Evolutionary conservation across 1,140 invertebrate species (phyloP), one percentile per base, ranked within the genome.

Genomic region (Acromyrmex echinatior): DNA sequence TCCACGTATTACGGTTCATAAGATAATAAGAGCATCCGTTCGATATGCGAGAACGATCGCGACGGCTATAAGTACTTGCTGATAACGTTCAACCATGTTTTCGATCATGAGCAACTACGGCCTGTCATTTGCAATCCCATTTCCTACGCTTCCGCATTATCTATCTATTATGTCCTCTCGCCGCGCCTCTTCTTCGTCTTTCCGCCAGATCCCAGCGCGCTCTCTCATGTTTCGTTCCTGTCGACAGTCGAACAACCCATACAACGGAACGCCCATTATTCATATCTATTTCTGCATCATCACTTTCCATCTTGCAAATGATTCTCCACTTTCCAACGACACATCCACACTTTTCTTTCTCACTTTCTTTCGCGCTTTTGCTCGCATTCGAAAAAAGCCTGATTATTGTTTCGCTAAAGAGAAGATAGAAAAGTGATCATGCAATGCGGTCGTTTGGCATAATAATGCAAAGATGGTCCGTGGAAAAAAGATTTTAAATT

Each of bases 41-140:
- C 45, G 62, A 58, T 77, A 35, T 35, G 62, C 16, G 51, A 63
- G 39, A 51, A 51, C 39, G 63, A 18, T 53, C 25, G 35, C 60
- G 65, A 18, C 21, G 16, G 62, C 60, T 31, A 76, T 80, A 80
- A 80, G 85, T 80, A 70, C 49, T 70, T 56, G 49, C 68, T 60
- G 79, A 73, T 84, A 84, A 63, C 35, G 58, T 53, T 70, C 63
- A 53, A 65, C 81, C 49, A 66, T 88, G 53, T 84, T 86, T 87
- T 86, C 79, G 65, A 87, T 86, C 76, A 65, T 35, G 71, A 82
- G 68, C 65, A 45, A 65, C 53, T 87, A 76, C 84, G 89, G 80
- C 86, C 60, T 82, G 87, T 92, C 87, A 92, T 92, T 91, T 91
- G 86, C 89, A 93, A 91, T 74, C 88, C 91, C 89, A 88, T 91